These are phyloP conservation scores for Drosophila macrospina DNA, from an alignment of 2,888 invertebrate genomes.

Conservation along the genomic window DNA sequence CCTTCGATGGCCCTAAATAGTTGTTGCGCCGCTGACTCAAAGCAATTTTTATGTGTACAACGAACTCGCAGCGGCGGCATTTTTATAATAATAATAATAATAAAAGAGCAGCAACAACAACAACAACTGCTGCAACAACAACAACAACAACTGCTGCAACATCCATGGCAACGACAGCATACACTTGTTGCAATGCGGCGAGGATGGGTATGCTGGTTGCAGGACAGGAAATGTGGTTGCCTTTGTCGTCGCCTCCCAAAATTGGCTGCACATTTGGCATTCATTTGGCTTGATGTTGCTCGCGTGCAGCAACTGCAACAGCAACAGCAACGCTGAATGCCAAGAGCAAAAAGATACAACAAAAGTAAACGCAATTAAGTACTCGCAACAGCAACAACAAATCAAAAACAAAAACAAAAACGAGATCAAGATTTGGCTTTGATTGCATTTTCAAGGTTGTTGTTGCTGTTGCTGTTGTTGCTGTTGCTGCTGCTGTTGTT, in stretches of 20 bases:
- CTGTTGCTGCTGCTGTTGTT: conserved; percentile 56
- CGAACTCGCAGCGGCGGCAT: conserved; percentile 56
- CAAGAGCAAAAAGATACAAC: conserved; percentile 65
- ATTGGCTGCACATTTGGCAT: conserved; percentile 75
- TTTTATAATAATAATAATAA: conserved; percentile 60
- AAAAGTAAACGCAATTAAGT: conserved; percentile 68
- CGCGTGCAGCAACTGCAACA: conserved; percentile 64
- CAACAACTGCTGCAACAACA: neutral
- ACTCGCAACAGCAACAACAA: conserved; percentile 37
- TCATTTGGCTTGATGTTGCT: conserved; percentile 64
- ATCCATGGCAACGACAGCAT: conserved; percentile 17
- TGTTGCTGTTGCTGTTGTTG: conserved; percentile 52
- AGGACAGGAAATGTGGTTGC: conserved; percentile 67
- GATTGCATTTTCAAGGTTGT: conserved; percentile 78
- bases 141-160: conserved; percentile 10
- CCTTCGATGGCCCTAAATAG: conserved; percentile 52
- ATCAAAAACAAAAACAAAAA: conserved; percentile 54
- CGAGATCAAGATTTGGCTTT: conserved; percentile 80
- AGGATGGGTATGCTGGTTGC: conserved; percentile 53
- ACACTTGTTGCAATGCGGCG: conserved; percentile 43
- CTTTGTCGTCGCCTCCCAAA: conserved; percentile 57
- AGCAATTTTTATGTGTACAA: conserved; percentile 71
- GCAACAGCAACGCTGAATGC: conserved; percentile 64
- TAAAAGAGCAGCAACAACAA: conserved; percentile 42
- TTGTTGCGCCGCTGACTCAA: conserved; percentile 51